Evolutionary conservation across 2,888 invertebrate genomes (phyloP), one percentile per base, ranked within the genome.

Genomic region (Ypsolopha scabrella): DNA sequence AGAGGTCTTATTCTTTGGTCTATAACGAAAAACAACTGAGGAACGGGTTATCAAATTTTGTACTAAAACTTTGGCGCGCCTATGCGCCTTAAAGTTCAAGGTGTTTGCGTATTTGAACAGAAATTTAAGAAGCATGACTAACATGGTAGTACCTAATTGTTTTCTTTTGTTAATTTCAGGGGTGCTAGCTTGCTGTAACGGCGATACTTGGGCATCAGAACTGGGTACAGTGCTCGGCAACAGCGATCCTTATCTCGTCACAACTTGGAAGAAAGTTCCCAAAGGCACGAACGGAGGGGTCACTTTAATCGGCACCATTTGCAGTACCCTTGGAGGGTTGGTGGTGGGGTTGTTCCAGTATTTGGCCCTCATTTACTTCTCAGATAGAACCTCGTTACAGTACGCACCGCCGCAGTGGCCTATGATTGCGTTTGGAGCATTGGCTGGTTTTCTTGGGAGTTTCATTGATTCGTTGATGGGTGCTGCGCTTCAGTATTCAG

Each of bases 201-300:
- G 96, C 0, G 97, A 97, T 67, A 97, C 96, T 0, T 95, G 95
- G 93, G 94, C 96, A 48, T 96, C 95, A 39, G 97, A 97, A 79
- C 72, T 97, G 13, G 96, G 95, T 1, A 88, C 92, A 37, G 96
- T 94, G 0, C 69, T 94, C 14, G 89, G 92, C 6, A 79, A 74
- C 34, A 76, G 88, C 0, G 89, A 93, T 55, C 95, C 96, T 6
- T 83, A 90, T 57, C 88, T 96, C 6, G 90, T 96, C 36, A 95
- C 95, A 8, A 89, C 90, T 13, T 87, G 91, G 57, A 87, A 89
- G 59, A 88, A 77, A 61, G 96, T 97, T 1, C 96, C 96, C 1
- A 90, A 88, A 80, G 96, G 96, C 43, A 96, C 96, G 24, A 97
- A 97, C 77, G 97, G 97, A 35, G 97, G 90, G 2, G 88, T 97